These are phyloP conservation scores for Chloroclysta siterata DNA, from an alignment of 2,888 invertebrate genomes.

Conservation along the genomic window DNA sequence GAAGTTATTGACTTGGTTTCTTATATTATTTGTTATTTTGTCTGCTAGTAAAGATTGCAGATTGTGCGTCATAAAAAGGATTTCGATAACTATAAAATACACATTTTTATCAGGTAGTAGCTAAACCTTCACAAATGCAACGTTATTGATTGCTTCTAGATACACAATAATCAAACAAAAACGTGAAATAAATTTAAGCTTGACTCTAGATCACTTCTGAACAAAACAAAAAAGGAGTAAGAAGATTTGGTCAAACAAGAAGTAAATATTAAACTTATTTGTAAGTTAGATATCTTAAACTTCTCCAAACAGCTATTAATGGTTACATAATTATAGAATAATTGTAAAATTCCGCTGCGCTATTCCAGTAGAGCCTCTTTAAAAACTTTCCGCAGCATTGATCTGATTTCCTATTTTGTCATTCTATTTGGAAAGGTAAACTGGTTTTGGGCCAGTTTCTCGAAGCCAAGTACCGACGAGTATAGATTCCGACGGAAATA, in stretches of 20 bases:
- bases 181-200: too few species aligned
- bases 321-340: conserved; percentile 11
- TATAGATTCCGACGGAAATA: neutral
- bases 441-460: conserved; percentile 9
- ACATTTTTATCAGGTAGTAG: conserved; percentile 2
- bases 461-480: neutral
- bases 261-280: neutral
- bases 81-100: conserved; percentile 10
- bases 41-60: neutral
- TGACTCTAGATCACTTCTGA: too few species aligned
- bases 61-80: conserved; percentile 5
- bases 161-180: neutral
- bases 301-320: conserved; percentile 4
- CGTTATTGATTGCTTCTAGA: neutral
- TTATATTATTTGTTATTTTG: conserved; percentile 10
- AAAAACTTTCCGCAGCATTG: conserved; percentile 22
- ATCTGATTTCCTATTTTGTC: conserved; percentile 13
- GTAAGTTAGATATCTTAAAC: neutral
- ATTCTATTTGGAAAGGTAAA: conserved; percentile 15
- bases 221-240: too few species aligned
- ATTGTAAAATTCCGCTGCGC: conserved; percentile 31
- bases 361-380: conserved; percentile 2
- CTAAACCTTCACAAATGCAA: neutral
- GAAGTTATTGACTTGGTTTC: conserved; percentile 3
- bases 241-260: too few species aligned